phyloP scores from a whole-genome alignment of 2,888 invertebrate species.

The Copidosoma aretas region DNA sequence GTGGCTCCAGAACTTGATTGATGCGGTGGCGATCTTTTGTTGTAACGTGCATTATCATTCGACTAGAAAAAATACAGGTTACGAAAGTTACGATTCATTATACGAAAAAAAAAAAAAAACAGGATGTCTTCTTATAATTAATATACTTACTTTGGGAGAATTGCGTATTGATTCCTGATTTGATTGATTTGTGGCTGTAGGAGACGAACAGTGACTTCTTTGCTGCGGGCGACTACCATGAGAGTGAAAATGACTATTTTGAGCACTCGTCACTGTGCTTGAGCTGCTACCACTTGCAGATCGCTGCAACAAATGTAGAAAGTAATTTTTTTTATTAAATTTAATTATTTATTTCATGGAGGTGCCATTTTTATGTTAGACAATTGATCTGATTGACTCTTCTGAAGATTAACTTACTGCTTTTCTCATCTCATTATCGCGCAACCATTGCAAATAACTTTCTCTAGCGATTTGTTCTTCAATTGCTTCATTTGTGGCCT shows the following conservation, averaged over 20 bases:
- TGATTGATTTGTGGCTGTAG: slow-evolving; percentile 53
- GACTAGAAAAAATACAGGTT: slow-evolving; percentile 44
- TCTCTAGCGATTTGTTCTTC: slow-evolving; percentile 87
- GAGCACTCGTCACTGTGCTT: slow-evolving; percentile 58
- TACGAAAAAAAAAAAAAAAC: not conserved
- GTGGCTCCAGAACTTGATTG: slow-evolving; percentile 50
- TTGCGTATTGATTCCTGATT: slow-evolving; percentile 56
- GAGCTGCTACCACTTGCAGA: slow-evolving; percentile 58
- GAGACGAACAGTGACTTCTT: slow-evolving; percentile 54
- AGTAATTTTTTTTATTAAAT: not conserved
- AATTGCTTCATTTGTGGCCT: slow-evolving; percentile 88
- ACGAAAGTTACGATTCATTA: slow-evolving; percentile 7
- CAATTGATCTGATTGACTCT: not conserved
- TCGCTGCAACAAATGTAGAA: slow-evolving; percentile 46
- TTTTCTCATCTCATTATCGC: slow-evolving; percentile 70
- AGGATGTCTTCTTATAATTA: slow-evolving; percentile 1
- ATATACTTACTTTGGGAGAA: slow-evolving; percentile 54
- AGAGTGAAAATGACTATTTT: slow-evolving; percentile 57
- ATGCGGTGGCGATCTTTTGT: slow-evolving; percentile 56
- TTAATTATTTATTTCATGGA: too few species aligned
- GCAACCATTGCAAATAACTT: slow-evolving; percentile 82
- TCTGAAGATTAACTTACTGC: slow-evolving; percentile 54
- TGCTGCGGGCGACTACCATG: slow-evolving; percentile 55
- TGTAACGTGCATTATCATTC: slow-evolving; percentile 52
- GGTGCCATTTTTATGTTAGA: too few species aligned